Conservation (phyloP, 1,140 invertebrate genomes). For the Pseudomyrmex pallidus region DNA sequence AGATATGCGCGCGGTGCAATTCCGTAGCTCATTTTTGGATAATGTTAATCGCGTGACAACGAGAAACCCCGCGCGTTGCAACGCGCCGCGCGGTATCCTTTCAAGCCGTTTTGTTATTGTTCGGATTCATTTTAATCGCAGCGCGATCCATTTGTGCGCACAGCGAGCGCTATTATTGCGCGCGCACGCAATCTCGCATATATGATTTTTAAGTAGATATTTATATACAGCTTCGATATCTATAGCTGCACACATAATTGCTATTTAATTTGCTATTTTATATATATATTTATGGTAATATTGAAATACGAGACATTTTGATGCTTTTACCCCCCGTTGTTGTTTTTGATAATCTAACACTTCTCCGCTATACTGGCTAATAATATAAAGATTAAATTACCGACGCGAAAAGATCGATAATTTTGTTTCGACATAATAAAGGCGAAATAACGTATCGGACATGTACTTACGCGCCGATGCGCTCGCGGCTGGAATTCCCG, state of each 20-base stretch:
- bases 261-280: background rate
- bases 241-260: background rate
- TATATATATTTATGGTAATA: constrained; percentile 24
- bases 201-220: constrained; percentile 50
- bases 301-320: background rate
- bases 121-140: constrained; percentile 60
- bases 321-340: background rate
- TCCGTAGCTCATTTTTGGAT: constrained; percentile 29
- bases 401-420: constrained; percentile 22
- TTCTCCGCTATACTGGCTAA: background rate
- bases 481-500: constrained; percentile 17
- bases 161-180: constrained; percentile 49
- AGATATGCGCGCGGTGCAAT: background rate
- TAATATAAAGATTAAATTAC: constrained; percentile 17
- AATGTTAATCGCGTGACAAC: constrained; percentile 8
- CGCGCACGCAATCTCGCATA: constrained; percentile 42
- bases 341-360: background rate
- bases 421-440: constrained; percentile 1
- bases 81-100: constrained; percentile 12
- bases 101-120: constrained; percentile 44
- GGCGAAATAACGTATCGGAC: background rate
- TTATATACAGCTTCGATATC: constrained; percentile 32
- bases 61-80: background rate
- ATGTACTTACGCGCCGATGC: constrained; percentile 14
- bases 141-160: constrained; percentile 50